Base-by-base conservation (phyloP, 2,797 vertebrate genomes). In the Stomatorhinus walkeri region DNA sequence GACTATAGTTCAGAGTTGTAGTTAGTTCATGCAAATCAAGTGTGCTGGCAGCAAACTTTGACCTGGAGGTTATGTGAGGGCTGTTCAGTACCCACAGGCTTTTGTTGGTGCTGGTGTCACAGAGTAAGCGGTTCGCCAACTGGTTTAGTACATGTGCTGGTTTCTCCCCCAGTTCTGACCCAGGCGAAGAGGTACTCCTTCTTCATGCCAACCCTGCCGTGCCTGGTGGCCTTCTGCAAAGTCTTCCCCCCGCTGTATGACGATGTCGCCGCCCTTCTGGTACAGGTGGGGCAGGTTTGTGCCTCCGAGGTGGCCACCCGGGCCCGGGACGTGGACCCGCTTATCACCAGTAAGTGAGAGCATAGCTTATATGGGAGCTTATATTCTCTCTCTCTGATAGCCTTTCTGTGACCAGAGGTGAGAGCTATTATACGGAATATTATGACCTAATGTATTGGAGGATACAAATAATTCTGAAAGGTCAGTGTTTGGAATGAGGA, bases 171-270 rank as follows among this genome's bases (percentile, higher is more conserved):
- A 99, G 98, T 99, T 90, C 93, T 99, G 93, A 99, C 97, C 19
- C 97, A 96, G 88, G 93, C 97, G 40, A 99, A 99, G 93, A 96
- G 98, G 1, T 98, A 96, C 89, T 92, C 95, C 68, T 99, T 99
- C 92, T 99, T 99, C 93, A 98, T 99, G 98, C 97, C 98, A 19
- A 99, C 98, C 14, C 94, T 99, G 93, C 97, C 98, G 0, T 99
- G 98, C 92, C 93, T 99, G 95, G 97, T 98, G 91, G 96, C 97
- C 0, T 98, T 99, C 94, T 99, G 98, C 92, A 97, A 97, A 95
- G 98, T 98, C 40, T 99, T 99, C 91, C 98, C 98, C 85, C 98
- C 98, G 0, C 94, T 99, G 0, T 99, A 99, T 3, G 98, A 99
- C 59, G 98, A 99, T 40, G 96, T 98, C 46, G 97, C 98, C 91